Evolutionary conservation across 2,797 vertebrate species (phyloP).

Genomic region (Lagodon rhomboides): DNA sequence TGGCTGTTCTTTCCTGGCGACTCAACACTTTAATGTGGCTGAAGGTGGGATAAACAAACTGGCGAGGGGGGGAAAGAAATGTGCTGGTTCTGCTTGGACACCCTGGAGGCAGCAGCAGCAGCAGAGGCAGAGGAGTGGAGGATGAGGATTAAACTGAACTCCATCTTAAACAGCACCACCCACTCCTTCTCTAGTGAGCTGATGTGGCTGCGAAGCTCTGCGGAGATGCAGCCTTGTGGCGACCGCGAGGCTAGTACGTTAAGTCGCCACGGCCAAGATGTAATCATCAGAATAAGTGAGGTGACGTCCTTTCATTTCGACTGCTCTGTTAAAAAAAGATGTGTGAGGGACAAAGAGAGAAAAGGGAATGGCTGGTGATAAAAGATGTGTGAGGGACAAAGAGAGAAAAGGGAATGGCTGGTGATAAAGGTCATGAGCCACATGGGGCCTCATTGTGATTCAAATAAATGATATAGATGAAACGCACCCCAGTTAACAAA

Average conservation of each 20-base stretch:
- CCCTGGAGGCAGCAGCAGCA: conserved; percentile 51
- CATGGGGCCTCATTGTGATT: conserved; percentile 27
- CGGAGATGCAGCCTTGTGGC: conserved; percentile 37
- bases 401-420: not conserved
- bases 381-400: not conserved
- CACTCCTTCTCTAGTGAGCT: conserved; percentile 35
- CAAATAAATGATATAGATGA: conserved; percentile 7
- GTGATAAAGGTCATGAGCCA: conserved; percentile 20
- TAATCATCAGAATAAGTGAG: conserved; percentile 8
- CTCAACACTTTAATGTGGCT: conserved; percentile 14
- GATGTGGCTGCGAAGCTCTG: conserved; percentile 29
- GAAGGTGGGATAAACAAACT: conserved; percentile 52
- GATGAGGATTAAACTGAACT: conserved; percentile 58
- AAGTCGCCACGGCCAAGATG: conserved; percentile 19
- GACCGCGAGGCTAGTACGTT: not conserved
- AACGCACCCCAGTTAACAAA: not conserved
- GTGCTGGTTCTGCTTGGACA: conserved; percentile 48
- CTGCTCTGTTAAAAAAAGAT: too few relatives aligned
- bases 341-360: not conserved
- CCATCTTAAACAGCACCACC: conserved; percentile 47
- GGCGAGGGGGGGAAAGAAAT: not conserved
- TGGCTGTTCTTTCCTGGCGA: conserved; percentile 24
- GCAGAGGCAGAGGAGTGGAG: conserved; percentile 29
- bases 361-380: too few relatives aligned
- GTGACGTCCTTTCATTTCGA: too few relatives aligned